Evolutionary conservation across 2,113 vertebrate genomes (phyloP).

Genomic region (Barbus barbus): DNA sequence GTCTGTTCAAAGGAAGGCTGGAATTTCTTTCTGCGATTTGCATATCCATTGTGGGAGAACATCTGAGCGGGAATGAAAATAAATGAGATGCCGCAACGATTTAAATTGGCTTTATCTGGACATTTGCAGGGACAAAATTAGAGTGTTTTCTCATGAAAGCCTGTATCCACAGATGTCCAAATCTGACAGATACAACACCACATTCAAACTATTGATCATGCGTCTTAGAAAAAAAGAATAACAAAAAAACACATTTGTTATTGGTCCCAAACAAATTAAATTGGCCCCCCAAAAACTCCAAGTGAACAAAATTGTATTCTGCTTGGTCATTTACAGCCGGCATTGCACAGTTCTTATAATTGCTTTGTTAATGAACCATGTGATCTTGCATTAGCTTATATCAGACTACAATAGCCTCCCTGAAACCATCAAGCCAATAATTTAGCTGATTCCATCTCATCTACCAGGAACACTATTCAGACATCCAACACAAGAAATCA

Average conservation of each 20-base stretch:
- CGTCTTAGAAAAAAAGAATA: slow-evolving; percentile 20
- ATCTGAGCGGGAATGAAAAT: slow-evolving; percentile 40
- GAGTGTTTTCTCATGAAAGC: slow-evolving; percentile 33
- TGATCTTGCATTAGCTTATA: slow-evolving; percentile 40
- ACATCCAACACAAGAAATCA: slow-evolving; percentile 6
- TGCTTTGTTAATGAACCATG: slow-evolving; percentile 37
- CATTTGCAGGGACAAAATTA: slow-evolving; percentile 39
- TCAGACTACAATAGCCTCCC: slow-evolving; percentile 34
- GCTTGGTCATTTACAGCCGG: slow-evolving; percentile 16
- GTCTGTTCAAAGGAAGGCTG: slow-evolving; percentile 9
- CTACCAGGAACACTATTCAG: slow-evolving; percentile 30
- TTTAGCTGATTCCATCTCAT: slow-evolving; percentile 29
- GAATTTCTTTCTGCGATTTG: slow-evolving; percentile 47
- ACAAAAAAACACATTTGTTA: slow-evolving; percentile 30
- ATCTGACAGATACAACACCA: slow-evolving; percentile 41
- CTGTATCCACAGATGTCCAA: slow-evolving; percentile 32
- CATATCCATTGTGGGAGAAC: slow-evolving; percentile 47
- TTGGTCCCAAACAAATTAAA: slow-evolving; percentile 35
- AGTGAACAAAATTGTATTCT: slow-evolving; percentile 9
- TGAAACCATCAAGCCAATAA: slow-evolving; percentile 21
- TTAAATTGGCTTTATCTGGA: slow-evolving; percentile 50
- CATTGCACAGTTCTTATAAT: slow-evolving; percentile 25
- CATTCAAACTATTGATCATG: slow-evolving; percentile 31
- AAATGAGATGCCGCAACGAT: slow-evolving; percentile 42
- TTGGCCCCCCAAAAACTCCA: not conserved